Percentiles rank a stretch among this genome's conserved stretches.
phyloP scores from a whole-genome alignment of 1,140 invertebrate genomes.

The Drosophila kikkawai region DNA sequence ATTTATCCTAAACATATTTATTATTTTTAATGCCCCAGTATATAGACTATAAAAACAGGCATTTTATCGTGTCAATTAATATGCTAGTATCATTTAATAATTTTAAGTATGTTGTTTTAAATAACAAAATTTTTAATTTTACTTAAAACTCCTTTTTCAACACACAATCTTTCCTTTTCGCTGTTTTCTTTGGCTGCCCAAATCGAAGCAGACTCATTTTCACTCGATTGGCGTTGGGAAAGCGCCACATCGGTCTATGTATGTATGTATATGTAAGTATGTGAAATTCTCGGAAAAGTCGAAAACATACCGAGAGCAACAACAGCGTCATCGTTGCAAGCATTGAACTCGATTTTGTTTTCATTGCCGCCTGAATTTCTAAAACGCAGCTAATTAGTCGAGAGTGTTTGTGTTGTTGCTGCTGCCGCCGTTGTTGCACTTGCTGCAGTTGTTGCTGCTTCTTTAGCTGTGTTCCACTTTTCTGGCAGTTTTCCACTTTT shows the following conservation, averaged over 20 bases:
- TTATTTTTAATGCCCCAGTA: too few relatives aligned
- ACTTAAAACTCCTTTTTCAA: neutral
- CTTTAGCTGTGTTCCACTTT: slow-evolving; percentile 82
- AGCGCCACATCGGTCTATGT: slow-evolving; percentile 51
- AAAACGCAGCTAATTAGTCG: slow-evolving; percentile 84
- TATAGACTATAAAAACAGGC: too few relatives aligned
- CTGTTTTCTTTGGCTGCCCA: slow-evolving; percentile 54
- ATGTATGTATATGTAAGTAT: slow-evolving; percentile 49
- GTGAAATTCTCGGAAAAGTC: slow-evolving; percentile 77
- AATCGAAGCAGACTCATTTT: slow-evolving; percentile 69
- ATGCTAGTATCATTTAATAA: too few relatives aligned
- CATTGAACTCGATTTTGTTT: slow-evolving; percentile 84
- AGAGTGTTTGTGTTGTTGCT: slow-evolving; percentile 72
- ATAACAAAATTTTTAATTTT: neutral
- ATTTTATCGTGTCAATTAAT: too few relatives aligned
- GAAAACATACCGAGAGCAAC: slow-evolving; percentile 46
- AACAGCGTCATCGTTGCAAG: slow-evolving; percentile 73
- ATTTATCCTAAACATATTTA: too few relatives aligned
- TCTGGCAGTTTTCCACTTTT: slow-evolving; percentile 77
- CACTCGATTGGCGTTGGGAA: slow-evolving; percentile 68
- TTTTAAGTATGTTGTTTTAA: too few relatives aligned
- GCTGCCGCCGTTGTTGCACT: slow-evolving; percentile 42
- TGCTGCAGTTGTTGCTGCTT: slow-evolving; percentile 63
- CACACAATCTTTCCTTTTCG: slow-evolving; percentile 13
- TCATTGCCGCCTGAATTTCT: slow-evolving; percentile 83